Evolutionary conservation across 2,113 vertebrate species (phyloP), one percentile per base, ranked within the genome.

Genomic region (Ctenodactylus gundi): DNA sequence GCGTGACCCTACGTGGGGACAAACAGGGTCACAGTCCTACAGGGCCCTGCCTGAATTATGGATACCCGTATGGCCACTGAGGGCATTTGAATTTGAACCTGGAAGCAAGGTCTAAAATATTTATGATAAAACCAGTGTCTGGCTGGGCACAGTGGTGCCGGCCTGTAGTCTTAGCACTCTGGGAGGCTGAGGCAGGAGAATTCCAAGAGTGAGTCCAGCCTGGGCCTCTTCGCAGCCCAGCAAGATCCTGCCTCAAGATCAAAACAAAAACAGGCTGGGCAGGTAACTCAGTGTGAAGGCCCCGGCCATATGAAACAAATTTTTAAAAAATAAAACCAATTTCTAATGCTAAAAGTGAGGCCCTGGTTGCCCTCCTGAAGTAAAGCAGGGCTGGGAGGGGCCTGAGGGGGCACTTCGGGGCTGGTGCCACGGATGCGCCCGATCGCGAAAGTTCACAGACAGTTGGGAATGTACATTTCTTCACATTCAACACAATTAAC

Each of bases 11-110:
- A 25, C 1, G 3, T 7, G 11, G 12, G 34, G 51, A 2, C 49
- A n/a, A 0, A 0, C n/a, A 23, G 31, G 12, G 7, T 39, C 49
- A 17, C 1, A 12, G 39, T 2, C 23, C 14, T 7, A 4, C 27
- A 2, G 25, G 46, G 29, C 1, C 65, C 29, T 53, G 34, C 46
- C 18, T 31, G 62, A 2, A 0, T 23, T 23, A 44, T 49, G 21
- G 57, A 31, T 4, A 17, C 17, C 18, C 53, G 62, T 8, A 0
- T 0, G 36, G 51, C n/a, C 29, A 12, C 46, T 20, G 53, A 49
- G 57, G 62, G 34, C 46, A 53, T 31, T 76, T 3, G 8, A 65
- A 34, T 34, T 7, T 76, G 80, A 65, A 34, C 46, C 46, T 46
- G 41, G 44, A 90, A 41, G 53, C 67, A 36, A 96, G 41, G 13